Evolutionary conservation across 2,113 vertebrate species (phyloP).

Genomic region (Apus apus): DNA sequence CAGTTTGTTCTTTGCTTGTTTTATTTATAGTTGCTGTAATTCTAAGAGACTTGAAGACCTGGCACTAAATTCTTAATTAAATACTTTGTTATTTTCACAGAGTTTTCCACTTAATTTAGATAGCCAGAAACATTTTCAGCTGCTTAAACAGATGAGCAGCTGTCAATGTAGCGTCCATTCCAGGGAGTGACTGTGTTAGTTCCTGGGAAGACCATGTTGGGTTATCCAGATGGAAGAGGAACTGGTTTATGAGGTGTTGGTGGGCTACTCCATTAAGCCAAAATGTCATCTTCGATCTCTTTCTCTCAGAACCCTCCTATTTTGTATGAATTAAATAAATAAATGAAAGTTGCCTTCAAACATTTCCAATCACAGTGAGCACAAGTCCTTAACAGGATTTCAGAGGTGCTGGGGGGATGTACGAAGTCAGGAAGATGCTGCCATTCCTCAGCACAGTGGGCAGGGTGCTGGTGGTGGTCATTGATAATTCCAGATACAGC

Average conservation of each 20-base stretch:
- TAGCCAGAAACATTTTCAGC: not conserved
- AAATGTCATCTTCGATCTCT: not conserved
- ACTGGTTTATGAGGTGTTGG: not conserved
- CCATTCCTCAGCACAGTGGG: not conserved
- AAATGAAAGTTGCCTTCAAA: not conserved
- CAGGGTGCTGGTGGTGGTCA: not conserved
- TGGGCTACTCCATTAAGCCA: not conserved
- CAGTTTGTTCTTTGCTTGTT: not conserved
- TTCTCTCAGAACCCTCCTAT: not conserved
- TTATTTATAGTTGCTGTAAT: not conserved
- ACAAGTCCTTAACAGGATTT: not conserved
- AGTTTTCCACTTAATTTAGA: not conserved
- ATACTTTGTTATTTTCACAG: not conserved
- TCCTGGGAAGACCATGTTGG: not conserved
- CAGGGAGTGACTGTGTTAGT: not conserved
- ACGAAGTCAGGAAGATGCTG: rapidly evolving
- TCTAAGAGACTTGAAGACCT: not conserved
- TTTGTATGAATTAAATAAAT: not conserved
- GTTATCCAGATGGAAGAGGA: not conserved
- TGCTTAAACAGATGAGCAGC: not conserved
- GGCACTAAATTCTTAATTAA: not conserved
- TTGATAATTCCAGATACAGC: not conserved
- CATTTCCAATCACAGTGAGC: rapidly evolving
- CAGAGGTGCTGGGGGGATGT: not conserved
- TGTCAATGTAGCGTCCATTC: not conserved